Evolutionary conservation across 1,140 invertebrate species (phyloP).

Genomic region (Psilanteris sp.): DNA sequence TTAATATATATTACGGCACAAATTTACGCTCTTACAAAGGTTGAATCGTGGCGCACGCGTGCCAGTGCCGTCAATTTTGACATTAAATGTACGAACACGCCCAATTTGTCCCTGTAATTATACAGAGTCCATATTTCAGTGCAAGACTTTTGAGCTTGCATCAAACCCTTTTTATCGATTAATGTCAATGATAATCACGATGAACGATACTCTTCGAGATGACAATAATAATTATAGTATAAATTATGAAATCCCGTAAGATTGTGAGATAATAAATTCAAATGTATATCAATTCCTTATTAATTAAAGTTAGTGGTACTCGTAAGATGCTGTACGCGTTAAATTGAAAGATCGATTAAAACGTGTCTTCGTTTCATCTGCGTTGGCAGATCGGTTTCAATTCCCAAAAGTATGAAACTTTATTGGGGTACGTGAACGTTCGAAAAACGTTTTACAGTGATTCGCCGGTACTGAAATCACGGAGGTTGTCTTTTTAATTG

Average conservation of each 20-base stretch:
- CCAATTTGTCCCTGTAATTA: not conserved
- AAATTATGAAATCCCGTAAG: constrained; percentile 15
- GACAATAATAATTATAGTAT: constrained; percentile 61
- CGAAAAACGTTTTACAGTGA: too few relatives aligned
- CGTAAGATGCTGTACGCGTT: constrained; percentile 21
- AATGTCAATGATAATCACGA: constrained; percentile 57
- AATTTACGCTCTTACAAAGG: too few relatives aligned
- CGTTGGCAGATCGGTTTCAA: too few relatives aligned
- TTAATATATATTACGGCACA: too few relatives aligned
- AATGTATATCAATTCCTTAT: constrained; percentile 44
- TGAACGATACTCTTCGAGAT: constrained; percentile 51
- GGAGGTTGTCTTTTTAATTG: too few relatives aligned
- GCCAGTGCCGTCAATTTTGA: not conserved
- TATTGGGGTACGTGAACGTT: too few relatives aligned
- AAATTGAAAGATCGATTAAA: constrained; percentile 22
- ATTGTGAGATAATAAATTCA: constrained; percentile 35
- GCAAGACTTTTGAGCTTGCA: too few relatives aligned
- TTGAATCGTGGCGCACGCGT: not conserved
- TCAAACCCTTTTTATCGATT: constrained; percentile 39
- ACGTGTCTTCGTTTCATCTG: not conserved
- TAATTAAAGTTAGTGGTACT: constrained; percentile 35
- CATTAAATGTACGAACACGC: not conserved
- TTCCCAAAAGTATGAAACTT: too few relatives aligned
- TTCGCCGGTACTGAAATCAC: too few relatives aligned
- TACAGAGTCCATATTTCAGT: not conserved